Evolutionary conservation across 2,888 invertebrate genomes (phyloP).

Genomic region (Tetheella fluctuosa): DNA sequence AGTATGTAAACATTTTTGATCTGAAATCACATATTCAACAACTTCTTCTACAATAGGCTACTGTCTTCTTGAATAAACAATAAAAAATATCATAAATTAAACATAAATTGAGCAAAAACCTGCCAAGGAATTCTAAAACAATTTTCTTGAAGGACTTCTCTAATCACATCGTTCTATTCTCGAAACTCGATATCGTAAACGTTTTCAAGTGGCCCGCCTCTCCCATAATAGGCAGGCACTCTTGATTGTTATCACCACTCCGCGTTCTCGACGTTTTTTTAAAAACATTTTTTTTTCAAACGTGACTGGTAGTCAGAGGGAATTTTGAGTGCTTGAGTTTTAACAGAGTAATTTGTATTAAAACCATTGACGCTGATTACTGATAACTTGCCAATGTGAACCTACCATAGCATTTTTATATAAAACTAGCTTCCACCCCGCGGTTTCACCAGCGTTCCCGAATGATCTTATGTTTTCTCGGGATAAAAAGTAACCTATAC

Average conservation of each 20-base stretch:
- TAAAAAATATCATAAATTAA: no score
- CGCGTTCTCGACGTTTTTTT: constrained; percentile 16
- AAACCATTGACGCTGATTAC: not conserved
- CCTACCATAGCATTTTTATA: no score
- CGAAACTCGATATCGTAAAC: constrained; percentile 3
- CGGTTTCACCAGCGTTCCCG: no score
- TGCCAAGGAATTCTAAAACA: not conserved
- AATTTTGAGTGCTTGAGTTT: not conserved
- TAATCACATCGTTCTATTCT: constrained; percentile 6
- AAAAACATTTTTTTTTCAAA: constrained; percentile 14
- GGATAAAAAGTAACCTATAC: no score
- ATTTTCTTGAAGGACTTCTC: not conserved
- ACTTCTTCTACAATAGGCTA: no score
- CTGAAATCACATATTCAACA: no score
- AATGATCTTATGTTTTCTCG: no score
- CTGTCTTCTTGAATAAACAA: no score
- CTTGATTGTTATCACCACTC: constrained; percentile 17
- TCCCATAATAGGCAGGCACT: constrained; percentile 20
- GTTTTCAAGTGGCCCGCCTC: constrained; percentile 16
- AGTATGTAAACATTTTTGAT: no score
- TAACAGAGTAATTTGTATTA: no score
- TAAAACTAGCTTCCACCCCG: no score
- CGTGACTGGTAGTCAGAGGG: constrained; percentile 13
- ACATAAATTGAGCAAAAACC: not conserved
- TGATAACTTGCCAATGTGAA: no score